Percentiles rank a stretch among this genome's conserved stretches.
phyloP scores from a whole-genome alignment of 1,140 invertebrate species.

The Dendrolimus punctatus region DNA sequence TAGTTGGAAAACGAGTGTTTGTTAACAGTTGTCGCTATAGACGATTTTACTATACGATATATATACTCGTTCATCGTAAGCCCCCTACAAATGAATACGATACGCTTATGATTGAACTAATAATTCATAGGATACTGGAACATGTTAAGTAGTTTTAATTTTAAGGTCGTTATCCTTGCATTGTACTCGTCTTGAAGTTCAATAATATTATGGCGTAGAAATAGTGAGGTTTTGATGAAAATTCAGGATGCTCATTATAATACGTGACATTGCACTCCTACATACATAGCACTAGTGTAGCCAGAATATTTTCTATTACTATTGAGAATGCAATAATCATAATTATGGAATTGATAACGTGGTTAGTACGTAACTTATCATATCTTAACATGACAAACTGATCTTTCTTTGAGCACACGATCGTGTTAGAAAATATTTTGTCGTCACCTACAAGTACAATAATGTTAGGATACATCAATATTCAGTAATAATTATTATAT shows the following conservation, averaged over 20 bases:
- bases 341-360: no score
- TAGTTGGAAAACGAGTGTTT: no score
- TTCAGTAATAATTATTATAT: no score
- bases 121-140: slow-evolving; percentile 20
- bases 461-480: no score
- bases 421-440: no score
- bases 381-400: no score
- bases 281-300: slow-evolving; percentile 29
- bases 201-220: slow-evolving; percentile 5
- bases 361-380: no score
- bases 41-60: no score
- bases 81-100: slow-evolving; percentile 35
- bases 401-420: no score
- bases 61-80: slow-evolving; percentile 4
- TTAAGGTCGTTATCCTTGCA: slow-evolving; percentile 29
- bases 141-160: slow-evolving; percentile 26
- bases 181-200: neutral
- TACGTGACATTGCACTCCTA: slow-evolving; percentile 39
- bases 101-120: slow-evolving; percentile 40
- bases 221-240: slow-evolving; percentile 19
- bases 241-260: slow-evolving; percentile 68
- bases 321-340: no score
- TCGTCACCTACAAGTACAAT: no score
- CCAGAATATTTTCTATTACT: neutral
- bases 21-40: no score